phyloP scores from a whole-genome alignment of 2,113 vertebrate species.

The Emydocephalus ijimae region DNA sequence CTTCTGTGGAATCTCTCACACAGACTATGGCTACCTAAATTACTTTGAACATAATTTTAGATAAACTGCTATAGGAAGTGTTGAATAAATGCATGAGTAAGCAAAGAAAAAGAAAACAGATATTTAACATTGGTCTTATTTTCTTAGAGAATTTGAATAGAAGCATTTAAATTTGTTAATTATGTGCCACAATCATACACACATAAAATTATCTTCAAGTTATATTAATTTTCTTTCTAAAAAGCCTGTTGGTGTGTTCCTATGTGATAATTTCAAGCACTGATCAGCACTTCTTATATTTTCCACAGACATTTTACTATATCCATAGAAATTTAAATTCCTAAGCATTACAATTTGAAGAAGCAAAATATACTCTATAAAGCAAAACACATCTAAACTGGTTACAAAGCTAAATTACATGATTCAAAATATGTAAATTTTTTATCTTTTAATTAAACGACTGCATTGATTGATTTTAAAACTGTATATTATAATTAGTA shows the following conservation, averaged over 20 bases:
- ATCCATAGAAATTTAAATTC: conserved; percentile 36
- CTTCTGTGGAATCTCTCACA: conserved; percentile 66
- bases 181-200: conserved; percentile 44
- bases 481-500: neutral
- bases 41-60: conserved; percentile 78
- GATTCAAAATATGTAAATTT: conserved; percentile 12
- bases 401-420: neutral
- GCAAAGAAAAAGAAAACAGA: conserved; percentile 71
- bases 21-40: conserved; percentile 71
- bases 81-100: conserved; percentile 76
- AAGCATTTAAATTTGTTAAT: conserved; percentile 65
- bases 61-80: conserved; percentile 69
- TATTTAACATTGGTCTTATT: conserved; percentile 71
- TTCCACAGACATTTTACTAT: conserved; percentile 35
- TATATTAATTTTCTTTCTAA: conserved; percentile 67
- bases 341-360: conserved; percentile 8
- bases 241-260: conserved; percentile 54
- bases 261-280: neutral
- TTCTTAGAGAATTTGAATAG: conserved; percentile 64
- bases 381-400: conserved; percentile 9
- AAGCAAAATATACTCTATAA: conserved; percentile 20
- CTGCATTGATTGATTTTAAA: neutral
- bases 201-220: conserved; percentile 54
- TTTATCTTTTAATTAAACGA: conserved; percentile 24
- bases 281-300: conserved; percentile 48